A percentile compares a stretch with the other conserved stretches of the same genome.
phyloP scores from a whole-genome alignment of 2,113 vertebrate species.

The Rhegmatorhina hoffmannsi region DNA sequence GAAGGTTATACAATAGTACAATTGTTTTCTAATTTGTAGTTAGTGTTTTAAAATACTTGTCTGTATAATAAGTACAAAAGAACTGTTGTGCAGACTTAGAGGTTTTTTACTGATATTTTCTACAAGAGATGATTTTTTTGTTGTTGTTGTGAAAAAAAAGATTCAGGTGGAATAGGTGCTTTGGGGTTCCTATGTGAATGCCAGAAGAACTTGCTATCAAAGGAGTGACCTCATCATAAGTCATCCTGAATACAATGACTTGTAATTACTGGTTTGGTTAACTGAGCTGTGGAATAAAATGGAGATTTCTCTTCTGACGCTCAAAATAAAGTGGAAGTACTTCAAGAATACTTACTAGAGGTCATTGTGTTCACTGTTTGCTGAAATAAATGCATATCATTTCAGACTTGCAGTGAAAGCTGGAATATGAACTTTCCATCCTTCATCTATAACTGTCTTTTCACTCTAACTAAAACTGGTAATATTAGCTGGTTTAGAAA shows the following conservation, averaged over 20 bases:
- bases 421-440: not conserved
- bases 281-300: not conserved
- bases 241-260: not conserved
- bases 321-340: not conserved
- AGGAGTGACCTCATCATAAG: not conserved
- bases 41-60: not conserved
- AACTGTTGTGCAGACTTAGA: not conserved
- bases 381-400: not conserved
- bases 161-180: not conserved
- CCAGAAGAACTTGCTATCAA: not conserved
- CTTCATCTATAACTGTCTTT: not conserved
- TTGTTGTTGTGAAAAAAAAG: not conserved
- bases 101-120: not conserved
- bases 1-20: not conserved
- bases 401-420: not conserved
- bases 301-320: not conserved
- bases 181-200: not conserved
- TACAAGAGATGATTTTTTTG: not conserved
- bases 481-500: not conserved
- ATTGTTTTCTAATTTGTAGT: not conserved
- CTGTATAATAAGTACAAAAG: not conserved
- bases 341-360: not conserved
- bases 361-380: not conserved
- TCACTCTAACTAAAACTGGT: not conserved
- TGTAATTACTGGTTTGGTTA: not conserved